Conservation (phyloP, 2,797 vertebrate species). For the Cuculus canorus region DNA sequence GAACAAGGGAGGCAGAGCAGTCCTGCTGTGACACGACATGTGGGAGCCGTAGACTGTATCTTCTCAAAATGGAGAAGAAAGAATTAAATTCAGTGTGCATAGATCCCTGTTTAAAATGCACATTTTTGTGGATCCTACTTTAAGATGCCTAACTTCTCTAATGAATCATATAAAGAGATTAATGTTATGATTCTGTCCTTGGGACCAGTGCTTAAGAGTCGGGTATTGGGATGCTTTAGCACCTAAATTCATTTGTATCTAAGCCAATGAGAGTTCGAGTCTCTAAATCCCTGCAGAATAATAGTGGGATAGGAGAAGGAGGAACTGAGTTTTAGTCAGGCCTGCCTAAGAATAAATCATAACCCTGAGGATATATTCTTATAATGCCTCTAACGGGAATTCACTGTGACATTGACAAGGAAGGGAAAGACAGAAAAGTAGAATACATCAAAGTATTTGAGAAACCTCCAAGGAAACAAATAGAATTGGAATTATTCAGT, state of each 20-base stretch:
- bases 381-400: background rate
- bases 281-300: background rate
- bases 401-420: slow-evolving; percentile 32
- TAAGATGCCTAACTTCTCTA: background rate
- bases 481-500: slow-evolving; percentile 9
- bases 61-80: background rate
- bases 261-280: background rate
- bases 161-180: background rate
- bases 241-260: slow-evolving; percentile 8
- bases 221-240: background rate
- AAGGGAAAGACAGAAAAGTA: background rate
- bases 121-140: background rate
- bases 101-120: background rate
- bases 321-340: background rate
- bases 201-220: background rate
- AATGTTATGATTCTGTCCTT: background rate
- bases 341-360: slow-evolving; percentile 21
- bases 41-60: background rate
- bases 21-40: background rate
- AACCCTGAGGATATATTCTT: slow-evolving; percentile 42
- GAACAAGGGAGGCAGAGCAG: background rate
- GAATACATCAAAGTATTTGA: slow-evolving; percentile 35
- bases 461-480: slow-evolving; percentile 39
- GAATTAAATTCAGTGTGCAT: background rate
- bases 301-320: background rate